Evolutionary conservation across 2,797 vertebrate genomes (phyloP), one percentile per base, ranked within the genome.

Genomic region (Picus viridis): DNA sequence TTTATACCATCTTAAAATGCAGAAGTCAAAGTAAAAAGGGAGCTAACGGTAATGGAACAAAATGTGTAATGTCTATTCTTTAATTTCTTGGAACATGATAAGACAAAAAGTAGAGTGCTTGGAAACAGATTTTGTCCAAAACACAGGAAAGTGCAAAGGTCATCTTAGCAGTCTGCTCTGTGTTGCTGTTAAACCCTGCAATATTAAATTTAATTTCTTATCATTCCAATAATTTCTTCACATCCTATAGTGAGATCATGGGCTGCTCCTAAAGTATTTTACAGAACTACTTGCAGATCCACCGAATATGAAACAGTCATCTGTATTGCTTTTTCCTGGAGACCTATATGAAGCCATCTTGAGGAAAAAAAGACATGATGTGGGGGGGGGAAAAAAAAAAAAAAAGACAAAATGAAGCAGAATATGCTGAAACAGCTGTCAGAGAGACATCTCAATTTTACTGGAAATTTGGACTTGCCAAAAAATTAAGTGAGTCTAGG

Each of bases 401-500:
- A 86, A 67, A 93, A 89, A 93, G 65, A 90, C 68, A 94, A 94
- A 96, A 96, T 58, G 32, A 93, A 82, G 2, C 23, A 78, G 67
- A 81, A 80, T 10, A n/a, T 68, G 32, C 56, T 83, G 72, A 74
- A 88, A 54, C 39, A 54, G 51, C 49, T 70, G 68, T 65, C 51
- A 93, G 78, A 96, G 45, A 84, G 73, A 84, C 19, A 93, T 92
- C 78, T 97, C 95, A 94, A 74, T 95, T 95, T 76, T 72, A 81
- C 3, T 64, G 70, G 79, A 97, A 94, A 97, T 74, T 2, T 94
- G 88, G 71, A 90, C 79, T 96, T 97, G 94, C 88, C 81, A 93
- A 94, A 97, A 95, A 97, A 97, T 96, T 86, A 97, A 96, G 95
- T 94, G 86, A 89, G 78, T 92, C 94, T 93, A 88, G 78, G 96